These are phyloP conservation scores for Metellina segmentata DNA, from an alignment of 2,888 invertebrate species.

Conservation along the genomic window DNA sequence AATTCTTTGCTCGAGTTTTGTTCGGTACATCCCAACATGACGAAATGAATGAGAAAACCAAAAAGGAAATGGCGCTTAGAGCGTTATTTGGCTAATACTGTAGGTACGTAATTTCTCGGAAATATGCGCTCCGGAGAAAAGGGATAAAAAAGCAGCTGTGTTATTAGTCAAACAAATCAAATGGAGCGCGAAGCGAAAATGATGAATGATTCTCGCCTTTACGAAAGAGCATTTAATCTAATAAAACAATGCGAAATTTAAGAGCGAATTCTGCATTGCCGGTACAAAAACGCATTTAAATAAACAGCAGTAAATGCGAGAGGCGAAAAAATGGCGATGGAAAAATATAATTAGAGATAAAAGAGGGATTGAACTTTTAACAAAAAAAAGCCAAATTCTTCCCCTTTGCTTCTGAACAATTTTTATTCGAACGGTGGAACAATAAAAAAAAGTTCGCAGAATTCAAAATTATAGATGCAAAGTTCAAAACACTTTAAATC, in stretches of 20 bases:
- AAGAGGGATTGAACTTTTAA: too few species aligned
- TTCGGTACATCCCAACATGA: constrained; percentile 2
- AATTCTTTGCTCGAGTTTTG: constrained; percentile 13
- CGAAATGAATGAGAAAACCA: not conserved
- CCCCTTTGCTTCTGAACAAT: too few species aligned
- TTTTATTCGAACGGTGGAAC: too few species aligned
- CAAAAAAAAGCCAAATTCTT: too few species aligned
- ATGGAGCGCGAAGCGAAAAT: not conserved
- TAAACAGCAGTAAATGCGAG: not conserved
- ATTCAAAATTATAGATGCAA: too few species aligned
- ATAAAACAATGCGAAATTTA: not conserved
- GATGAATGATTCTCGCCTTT: constrained; percentile 9
- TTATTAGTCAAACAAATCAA: constrained; percentile 27
- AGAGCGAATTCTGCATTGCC: not conserved
- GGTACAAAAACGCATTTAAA: not conserved
- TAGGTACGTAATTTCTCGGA: constrained; percentile 21
- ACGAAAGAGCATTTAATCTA: not conserved
- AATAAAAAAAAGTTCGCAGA: too few species aligned
- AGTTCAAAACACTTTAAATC: too few species aligned
- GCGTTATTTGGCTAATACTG: constrained; percentile 14
- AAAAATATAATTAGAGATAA: too few species aligned
- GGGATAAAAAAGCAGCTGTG: not conserved
- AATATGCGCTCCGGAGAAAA: not conserved
- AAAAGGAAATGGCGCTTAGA: not conserved
- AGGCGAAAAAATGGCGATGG: too few species aligned